Percentiles rank a stretch among this genome's conserved stretches.
These are phyloP conservation scores for Reinhardtius hippoglossoides DNA, from an alignment of 2,113 vertebrate species.

Conservation along the genomic window DNA sequence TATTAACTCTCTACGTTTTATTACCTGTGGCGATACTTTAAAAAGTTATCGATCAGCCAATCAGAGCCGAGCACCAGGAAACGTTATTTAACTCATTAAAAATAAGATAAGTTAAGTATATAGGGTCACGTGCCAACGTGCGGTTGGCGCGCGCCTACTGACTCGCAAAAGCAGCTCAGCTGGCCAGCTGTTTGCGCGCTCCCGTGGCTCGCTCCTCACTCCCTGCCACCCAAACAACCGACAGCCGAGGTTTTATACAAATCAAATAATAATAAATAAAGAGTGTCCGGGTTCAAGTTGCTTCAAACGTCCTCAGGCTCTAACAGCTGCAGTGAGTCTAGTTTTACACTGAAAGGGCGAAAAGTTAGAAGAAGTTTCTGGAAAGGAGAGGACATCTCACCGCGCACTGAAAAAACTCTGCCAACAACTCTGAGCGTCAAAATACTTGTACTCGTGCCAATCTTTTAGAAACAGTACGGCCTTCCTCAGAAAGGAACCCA, in stretches of 20 bases:
- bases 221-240: slow-evolving; percentile 38
- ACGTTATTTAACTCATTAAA: not conserved
- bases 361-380: slow-evolving; percentile 29
- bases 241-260: not conserved
- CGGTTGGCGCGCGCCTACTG: slow-evolving; percentile 54
- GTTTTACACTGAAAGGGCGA: not conserved
- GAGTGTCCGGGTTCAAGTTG: not conserved
- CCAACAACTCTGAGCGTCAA: not conserved
- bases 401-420: slow-evolving; percentile 1
- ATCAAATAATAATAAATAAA: not conserved
- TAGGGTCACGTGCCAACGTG: slow-evolving; percentile 69
- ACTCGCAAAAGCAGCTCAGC: slow-evolving; percentile 47
- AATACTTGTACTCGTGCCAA: not conserved
- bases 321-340: not conserved
- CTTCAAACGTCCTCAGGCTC: not conserved
- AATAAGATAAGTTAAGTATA: not conserved
- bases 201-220: slow-evolving; percentile 48
- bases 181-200: slow-evolving; percentile 79
- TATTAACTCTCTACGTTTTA: not conserved
- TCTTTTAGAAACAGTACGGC: not conserved
- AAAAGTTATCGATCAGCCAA: not conserved
- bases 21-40: not conserved
- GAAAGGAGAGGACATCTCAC: not conserved
- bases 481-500: not conserved
- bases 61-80: not conserved